Percentiles rank a stretch among this genome's conserved stretches.
phyloP scores from a whole-genome alignment of 2,113 vertebrate genomes.

The Piaya cayana region DNA sequence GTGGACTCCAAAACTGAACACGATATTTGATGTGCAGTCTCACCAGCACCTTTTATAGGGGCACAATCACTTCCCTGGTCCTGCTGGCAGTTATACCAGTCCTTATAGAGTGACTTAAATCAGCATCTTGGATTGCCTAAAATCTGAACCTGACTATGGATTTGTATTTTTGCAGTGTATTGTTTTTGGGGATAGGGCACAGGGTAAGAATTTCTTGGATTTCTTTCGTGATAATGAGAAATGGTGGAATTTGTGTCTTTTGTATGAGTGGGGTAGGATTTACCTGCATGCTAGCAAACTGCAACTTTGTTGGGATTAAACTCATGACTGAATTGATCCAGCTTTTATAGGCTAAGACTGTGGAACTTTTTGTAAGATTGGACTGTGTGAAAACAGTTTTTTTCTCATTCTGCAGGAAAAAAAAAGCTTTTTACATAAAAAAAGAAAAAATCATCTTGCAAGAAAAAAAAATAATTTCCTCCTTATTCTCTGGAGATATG shows the following conservation, averaged over 20 bases:
- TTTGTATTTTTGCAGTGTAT: neutral
- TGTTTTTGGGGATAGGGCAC: neutral
- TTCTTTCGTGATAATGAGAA: neutral
- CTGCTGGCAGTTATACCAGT: neutral
- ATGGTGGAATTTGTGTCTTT: neutral
- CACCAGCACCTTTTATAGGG: no score
- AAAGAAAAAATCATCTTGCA: neutral
- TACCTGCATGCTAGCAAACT: neutral
- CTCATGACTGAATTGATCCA: neutral
- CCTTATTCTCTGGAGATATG: neutral
- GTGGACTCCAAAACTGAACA: no score
- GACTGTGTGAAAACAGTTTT: neutral
- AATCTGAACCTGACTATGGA: neutral
- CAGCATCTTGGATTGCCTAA: neutral
- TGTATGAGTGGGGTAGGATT: neutral
- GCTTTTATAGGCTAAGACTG: neutral
- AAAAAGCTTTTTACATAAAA: neutral
- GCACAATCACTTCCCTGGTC: no score
- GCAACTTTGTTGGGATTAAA: neutral
- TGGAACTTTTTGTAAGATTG: neutral
- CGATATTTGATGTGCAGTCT: no score
- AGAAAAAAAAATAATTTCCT: slow-evolving; percentile 10
- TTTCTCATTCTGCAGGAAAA: neutral
- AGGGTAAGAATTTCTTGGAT: neutral
- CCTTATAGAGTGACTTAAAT: neutral